These are phyloP conservation scores for Microctonus aethiopoides DNA, from an alignment of 2,888 invertebrate genomes.

Conservation along the genomic window DNA sequence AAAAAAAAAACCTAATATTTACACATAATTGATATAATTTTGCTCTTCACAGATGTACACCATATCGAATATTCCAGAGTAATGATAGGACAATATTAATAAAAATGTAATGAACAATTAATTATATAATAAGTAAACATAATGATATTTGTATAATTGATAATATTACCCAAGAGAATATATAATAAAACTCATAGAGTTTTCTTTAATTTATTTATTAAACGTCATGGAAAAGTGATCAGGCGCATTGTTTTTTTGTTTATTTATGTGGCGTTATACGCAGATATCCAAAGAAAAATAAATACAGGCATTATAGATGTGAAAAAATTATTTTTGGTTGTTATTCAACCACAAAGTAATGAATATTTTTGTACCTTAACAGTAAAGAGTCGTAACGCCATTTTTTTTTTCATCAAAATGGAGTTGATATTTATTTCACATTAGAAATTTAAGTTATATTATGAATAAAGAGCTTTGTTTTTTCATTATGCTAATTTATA, in stretches of 20 bases:
- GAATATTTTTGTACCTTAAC: too few species aligned
- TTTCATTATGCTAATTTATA: too few species aligned
- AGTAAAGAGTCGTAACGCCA: too few species aligned
- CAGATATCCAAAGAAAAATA: neutral
- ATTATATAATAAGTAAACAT: neutral
- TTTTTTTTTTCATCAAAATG: too few species aligned
- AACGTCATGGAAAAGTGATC: slow-evolving; percentile 22
- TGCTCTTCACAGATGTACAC: slow-evolving; percentile 10
- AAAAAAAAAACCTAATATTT: slow-evolving; percentile 25
- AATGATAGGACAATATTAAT: neutral
- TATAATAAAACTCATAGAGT: neutral
- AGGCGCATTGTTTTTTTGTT: neutral
- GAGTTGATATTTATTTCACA: too few species aligned
- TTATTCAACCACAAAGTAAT: neutral
- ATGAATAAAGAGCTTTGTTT: too few species aligned
- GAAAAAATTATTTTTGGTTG: neutral
- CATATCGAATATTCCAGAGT: neutral
- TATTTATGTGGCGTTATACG: neutral
- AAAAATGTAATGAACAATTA: neutral
- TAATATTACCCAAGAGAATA: neutral
- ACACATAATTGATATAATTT: slow-evolving; percentile 17
- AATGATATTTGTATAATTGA: slow-evolving; percentile 16
- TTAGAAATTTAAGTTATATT: too few species aligned
- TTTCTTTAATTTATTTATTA: neutral
- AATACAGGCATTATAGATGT: slow-evolving; percentile 11